Base-by-base conservation (phyloP, 2,113 vertebrate species). In the Oncorhynchus kisutch region DNA sequence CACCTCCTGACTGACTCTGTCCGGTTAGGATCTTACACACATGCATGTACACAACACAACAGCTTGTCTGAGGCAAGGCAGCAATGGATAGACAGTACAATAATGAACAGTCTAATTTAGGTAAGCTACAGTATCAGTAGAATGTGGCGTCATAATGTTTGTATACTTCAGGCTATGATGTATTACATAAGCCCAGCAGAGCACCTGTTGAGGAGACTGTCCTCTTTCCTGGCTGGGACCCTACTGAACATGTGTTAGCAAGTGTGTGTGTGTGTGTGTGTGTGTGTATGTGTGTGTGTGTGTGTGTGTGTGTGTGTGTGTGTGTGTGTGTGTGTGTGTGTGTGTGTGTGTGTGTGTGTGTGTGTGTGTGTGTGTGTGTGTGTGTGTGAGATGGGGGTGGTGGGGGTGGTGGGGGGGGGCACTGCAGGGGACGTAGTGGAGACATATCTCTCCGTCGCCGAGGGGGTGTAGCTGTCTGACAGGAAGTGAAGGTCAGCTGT, bases 381-480 rank as follows among this genome's bases (percentile, higher is more conserved):
- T 65, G 75, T 75, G 75, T 75, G 70, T 79, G 71, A 72, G 88
- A 80, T 81, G 70, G 51, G 72, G 54, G 74, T 64, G 24, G 81
- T 45, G 48, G 66, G n/a, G n/a, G n/a, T n/a, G 74, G 75, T 39
- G 78, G 59, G 78, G 59, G 27, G 27, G 2, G 2, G 2, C 80
- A 84, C 59, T 82, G 74, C 65, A 70, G 73, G 81, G 88, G 88
- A 89, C 84, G 69, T 80, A 57, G 78, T 82, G 83, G 85, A 91
- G 89, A 89, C 84, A 77, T 79, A 84, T 85, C 2, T 13, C 66
- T 82, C 67, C 72, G 79, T 81, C 72, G 85, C 84, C 60, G 49
- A 74, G 86, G 83, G 89, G 91, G 87, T 89, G 91, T 88, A 84
- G 78, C 88, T 91, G 92, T 92, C 93, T 93, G 90, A 91, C 87